A percentile compares a stretch with the other conserved stretches of the same genome.
Conservation (phyloP, 2,888 invertebrate genomes). For the Nomada fabriciana region DNA sequence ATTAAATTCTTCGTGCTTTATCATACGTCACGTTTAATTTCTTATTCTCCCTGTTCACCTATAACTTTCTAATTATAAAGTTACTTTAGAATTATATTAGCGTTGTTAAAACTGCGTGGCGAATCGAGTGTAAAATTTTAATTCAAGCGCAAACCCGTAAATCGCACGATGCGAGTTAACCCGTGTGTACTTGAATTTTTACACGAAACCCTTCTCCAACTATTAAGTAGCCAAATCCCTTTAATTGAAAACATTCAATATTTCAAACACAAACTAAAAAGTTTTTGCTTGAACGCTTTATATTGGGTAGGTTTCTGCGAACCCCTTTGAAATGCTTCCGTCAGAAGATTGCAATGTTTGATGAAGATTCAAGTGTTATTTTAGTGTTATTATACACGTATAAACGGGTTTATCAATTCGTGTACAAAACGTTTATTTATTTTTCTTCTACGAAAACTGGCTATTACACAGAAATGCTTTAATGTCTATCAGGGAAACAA, state of each 20-base stretch:
- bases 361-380: constrained; percentile 33
- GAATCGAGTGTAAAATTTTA: background rate
- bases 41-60: no score
- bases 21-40: no score
- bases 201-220: background rate
- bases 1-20: no score
- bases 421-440: background rate
- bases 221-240: background rate
- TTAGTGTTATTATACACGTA: no score
- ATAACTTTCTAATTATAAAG: no score
- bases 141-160: background rate
- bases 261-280: constrained; percentile 13
- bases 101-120: no score
- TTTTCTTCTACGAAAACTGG: background rate
- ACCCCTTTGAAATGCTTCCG: constrained; percentile 26
- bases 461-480: background rate
- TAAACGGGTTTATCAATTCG: constrained; percentile 16
- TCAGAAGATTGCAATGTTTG: constrained; percentile 10
- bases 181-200: background rate
- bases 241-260: constrained; percentile 32
- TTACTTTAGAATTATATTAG: no score
- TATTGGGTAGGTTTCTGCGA: constrained; percentile 4
- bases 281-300: constrained; percentile 27
- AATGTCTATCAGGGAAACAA: background rate
- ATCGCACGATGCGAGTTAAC: background rate